phyloP scores from a whole-genome alignment of 2,888 invertebrate genomes.

The Labia minor region DNA sequence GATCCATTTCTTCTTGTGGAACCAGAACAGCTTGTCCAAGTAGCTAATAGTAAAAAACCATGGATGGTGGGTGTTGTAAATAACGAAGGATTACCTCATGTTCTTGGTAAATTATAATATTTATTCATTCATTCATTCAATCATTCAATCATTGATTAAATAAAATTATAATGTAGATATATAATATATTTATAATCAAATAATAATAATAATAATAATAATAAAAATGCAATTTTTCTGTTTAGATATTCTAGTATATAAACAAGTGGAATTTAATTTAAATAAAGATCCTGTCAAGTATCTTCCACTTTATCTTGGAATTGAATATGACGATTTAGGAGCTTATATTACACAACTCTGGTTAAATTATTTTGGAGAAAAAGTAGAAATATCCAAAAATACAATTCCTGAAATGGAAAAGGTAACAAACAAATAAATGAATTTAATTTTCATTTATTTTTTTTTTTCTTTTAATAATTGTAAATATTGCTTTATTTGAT shows the following conservation, averaged over 20 bases:
- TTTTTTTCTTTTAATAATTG: no score
- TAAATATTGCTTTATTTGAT: no score
- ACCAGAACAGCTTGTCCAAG: not conserved
- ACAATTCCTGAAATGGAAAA: not conserved
- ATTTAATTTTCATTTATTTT: not conserved
- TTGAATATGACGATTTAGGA: conserved; percentile 14
- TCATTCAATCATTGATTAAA: no score
- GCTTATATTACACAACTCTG: not conserved
- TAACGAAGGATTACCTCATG: conserved; percentile 25
- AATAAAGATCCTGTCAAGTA: conserved; percentile 22
- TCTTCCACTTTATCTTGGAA: conserved; percentile 21
- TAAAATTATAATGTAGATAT: no score
- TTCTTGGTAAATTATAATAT: conserved; percentile 22
- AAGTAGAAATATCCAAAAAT: not conserved
- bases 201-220: no score
- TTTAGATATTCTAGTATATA: conserved; percentile 24
- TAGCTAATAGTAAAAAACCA: conserved; percentile 20
- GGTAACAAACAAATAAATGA: no score
- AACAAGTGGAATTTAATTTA: conserved; percentile 18
- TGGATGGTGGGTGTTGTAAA: conserved; percentile 24
- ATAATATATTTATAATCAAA: no score
- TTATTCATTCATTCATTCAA: not conserved
- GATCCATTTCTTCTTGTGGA: not conserved
- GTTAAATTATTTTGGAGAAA: not conserved
- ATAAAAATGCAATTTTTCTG: not conserved